phyloP scores from a whole-genome alignment of 1,140 invertebrate species.

The Zelostemma sp. region DNA sequence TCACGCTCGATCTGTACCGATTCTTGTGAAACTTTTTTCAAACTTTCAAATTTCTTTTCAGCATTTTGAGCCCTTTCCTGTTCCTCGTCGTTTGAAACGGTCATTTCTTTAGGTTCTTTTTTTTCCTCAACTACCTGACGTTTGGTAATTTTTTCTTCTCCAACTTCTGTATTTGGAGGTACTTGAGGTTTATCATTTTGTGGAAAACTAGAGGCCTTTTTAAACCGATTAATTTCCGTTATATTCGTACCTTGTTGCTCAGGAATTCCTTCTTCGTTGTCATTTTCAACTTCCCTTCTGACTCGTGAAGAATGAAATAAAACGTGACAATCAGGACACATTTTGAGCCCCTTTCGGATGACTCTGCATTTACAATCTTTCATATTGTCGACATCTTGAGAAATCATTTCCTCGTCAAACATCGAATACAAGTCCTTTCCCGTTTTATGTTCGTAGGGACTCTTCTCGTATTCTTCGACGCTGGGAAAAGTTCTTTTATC shows the following conservation, averaged over 20 bases:
- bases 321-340: constrained; percentile 3
- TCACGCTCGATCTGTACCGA: too few relatives aligned
- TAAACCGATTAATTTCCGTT: not conserved
- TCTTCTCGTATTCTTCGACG: constrained; percentile 22
- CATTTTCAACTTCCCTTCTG: constrained; percentile 1
- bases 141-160: too few relatives aligned
- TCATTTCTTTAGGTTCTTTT: constrained; percentile 1
- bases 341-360: constrained; percentile 19
- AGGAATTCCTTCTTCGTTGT: constrained; percentile 3
- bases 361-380: constrained; percentile 55
- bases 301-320: not conserved
- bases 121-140: too few relatives aligned
- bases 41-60: too few relatives aligned
- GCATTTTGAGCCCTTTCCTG: too few relatives aligned
- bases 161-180: not conserved
- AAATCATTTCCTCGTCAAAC: constrained; percentile 54
- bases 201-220: not conserved
- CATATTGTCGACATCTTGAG: constrained; percentile 51
- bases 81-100: too few relatives aligned
- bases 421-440: constrained; percentile 36
- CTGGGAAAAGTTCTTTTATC: constrained; percentile 2
- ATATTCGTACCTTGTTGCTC: not conserved
- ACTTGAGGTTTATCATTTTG: not conserved
- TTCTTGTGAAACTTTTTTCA: too few relatives aligned
- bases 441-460: constrained; percentile 3